These are phyloP conservation scores for Avahi laniger DNA, from an alignment of 2,797 vertebrate species.

Conservation along the genomic window DNA sequence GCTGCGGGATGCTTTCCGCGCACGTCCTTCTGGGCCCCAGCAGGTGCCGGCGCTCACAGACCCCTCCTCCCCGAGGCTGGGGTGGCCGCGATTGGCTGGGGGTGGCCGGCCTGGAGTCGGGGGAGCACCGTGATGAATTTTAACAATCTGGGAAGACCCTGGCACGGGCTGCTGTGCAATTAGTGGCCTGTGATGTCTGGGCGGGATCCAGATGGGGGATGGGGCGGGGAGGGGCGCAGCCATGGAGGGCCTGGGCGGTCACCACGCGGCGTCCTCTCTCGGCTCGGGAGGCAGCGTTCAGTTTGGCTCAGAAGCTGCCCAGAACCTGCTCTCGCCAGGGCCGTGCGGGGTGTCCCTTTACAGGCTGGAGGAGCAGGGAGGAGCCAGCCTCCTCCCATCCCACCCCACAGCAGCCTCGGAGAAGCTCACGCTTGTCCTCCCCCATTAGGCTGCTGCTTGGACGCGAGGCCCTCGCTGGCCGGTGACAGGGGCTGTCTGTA, in stretches of 20 bases:
- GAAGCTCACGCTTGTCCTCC: not conserved
- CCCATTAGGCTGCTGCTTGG: accelerated
- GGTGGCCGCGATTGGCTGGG: constrained; percentile 33
- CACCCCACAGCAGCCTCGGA: not conserved
- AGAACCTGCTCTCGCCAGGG: accelerated
- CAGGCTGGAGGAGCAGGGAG: not conserved
- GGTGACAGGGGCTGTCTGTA: not conserved
- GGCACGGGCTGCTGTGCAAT: constrained; percentile 90
- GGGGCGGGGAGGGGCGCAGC: too few species aligned
- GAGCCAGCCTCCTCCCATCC: accelerated
- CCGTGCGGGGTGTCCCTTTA: accelerated
- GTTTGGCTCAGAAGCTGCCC: not conserved
- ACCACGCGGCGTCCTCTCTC: not conserved
- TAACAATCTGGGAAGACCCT: constrained; percentile 90
- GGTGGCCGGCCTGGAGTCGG: constrained; percentile 71
- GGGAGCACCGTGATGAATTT: constrained; percentile 89
- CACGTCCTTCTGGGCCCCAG: constrained; percentile 84
- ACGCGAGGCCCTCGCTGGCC: not conserved
- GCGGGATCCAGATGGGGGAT: constrained; percentile 90
- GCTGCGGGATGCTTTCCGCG: constrained; percentile 88
- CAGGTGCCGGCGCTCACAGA: constrained; percentile 83
- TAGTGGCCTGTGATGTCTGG: constrained; percentile 92
- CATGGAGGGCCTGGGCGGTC: not conserved
- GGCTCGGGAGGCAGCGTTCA: not conserved
- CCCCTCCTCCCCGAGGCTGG: constrained; percentile 70